Percentiles rank a stretch among this genome's conserved stretches.
Evolutionary conservation across 2,888 invertebrate genomes (phyloP).

Genomic region (Limnephilus lunatus): DNA sequence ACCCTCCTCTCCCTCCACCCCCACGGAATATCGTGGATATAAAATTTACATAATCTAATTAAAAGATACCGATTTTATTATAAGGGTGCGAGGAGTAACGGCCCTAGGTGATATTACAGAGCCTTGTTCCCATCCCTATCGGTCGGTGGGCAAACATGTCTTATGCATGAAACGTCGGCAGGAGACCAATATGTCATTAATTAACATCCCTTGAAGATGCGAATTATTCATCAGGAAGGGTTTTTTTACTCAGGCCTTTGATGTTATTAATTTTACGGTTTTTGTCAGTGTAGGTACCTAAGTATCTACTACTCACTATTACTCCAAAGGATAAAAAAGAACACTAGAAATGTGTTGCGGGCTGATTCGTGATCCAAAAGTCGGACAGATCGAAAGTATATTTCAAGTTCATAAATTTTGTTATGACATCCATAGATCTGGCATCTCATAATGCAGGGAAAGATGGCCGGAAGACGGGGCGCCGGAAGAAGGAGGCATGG

Average conservation of each 20-base stretch:
- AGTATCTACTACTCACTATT: not conserved
- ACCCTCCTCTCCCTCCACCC: conserved; percentile 49
- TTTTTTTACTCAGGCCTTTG: not conserved
- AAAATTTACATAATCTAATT: conserved; percentile 66
- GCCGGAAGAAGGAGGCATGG: too few relatives aligned
- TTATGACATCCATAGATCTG: too few relatives aligned
- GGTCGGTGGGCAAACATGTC: conserved; percentile 42
- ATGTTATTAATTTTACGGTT: not conserved
- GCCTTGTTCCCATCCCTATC: conserved; percentile 39
- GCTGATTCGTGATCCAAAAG: too few relatives aligned
- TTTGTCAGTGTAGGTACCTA: not conserved
- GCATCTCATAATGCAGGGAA: too few relatives aligned
- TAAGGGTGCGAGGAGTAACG: conserved; percentile 58
- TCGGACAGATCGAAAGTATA: too few relatives aligned
- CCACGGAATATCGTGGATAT: conserved; percentile 63
- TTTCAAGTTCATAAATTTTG: too few relatives aligned
- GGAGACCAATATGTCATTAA: conserved; percentile 49
- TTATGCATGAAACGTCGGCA: conserved; percentile 51
- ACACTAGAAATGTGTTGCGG: too few relatives aligned
- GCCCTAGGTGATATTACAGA: conserved; percentile 38
- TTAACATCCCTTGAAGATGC: conserved; percentile 48
- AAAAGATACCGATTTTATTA: conserved; percentile 66
- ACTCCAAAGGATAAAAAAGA: too few relatives aligned
- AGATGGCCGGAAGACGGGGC: too few relatives aligned
- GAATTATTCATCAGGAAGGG: conserved; percentile 32